Evolutionary conservation across 2,888 invertebrate genomes (phyloP).

Genomic region (Dione vanillae): DNA sequence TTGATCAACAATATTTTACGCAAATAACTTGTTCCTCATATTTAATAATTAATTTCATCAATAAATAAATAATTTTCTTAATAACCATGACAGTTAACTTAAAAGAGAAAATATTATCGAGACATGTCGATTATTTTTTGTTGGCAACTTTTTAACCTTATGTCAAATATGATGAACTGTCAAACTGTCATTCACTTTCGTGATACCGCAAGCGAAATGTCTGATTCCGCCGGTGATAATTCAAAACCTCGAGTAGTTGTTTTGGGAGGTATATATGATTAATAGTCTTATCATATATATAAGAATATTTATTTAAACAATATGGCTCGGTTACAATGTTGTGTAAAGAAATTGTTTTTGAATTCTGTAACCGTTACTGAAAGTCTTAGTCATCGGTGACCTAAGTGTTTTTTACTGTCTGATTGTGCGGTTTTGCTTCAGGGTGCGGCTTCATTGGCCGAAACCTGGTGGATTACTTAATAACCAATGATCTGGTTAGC

Average conservation of each 20-base stretch:
- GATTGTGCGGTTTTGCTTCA: slow-evolving; percentile 70
- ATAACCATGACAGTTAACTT: too few relatives aligned
- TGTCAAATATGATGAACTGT: slow-evolving; percentile 39
- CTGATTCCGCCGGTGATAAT: slow-evolving; percentile 75
- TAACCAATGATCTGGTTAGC: slow-evolving; percentile 90
- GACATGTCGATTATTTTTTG: background rate
- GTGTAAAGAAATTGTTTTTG: slow-evolving; percentile 50
- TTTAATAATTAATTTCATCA: too few relatives aligned
- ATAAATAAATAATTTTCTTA: too few relatives aligned
- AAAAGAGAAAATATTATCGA: too few relatives aligned
- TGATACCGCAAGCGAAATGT: slow-evolving; percentile 72
- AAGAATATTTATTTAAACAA: slow-evolving; percentile 11
- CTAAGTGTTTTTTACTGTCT: slow-evolving; percentile 55
- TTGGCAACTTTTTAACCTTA: slow-evolving; percentile 29
- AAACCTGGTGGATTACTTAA: slow-evolving; percentile 92
- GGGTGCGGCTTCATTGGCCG: slow-evolving; percentile 97
- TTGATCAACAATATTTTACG: too few relatives aligned
- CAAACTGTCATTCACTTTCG: slow-evolving; percentile 56
- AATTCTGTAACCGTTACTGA: slow-evolving; percentile 68
- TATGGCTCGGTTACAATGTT: slow-evolving; percentile 2
- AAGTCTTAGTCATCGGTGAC: slow-evolving; percentile 75
- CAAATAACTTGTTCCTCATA: too few relatives aligned
- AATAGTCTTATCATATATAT: slow-evolving; percentile 14
- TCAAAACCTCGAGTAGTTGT: slow-evolving; percentile 77
- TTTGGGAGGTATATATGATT: slow-evolving; percentile 73